Evolutionary conservation across 2,113 vertebrate species (phyloP).

Genomic region (Sturnira hondurensis): DNA sequence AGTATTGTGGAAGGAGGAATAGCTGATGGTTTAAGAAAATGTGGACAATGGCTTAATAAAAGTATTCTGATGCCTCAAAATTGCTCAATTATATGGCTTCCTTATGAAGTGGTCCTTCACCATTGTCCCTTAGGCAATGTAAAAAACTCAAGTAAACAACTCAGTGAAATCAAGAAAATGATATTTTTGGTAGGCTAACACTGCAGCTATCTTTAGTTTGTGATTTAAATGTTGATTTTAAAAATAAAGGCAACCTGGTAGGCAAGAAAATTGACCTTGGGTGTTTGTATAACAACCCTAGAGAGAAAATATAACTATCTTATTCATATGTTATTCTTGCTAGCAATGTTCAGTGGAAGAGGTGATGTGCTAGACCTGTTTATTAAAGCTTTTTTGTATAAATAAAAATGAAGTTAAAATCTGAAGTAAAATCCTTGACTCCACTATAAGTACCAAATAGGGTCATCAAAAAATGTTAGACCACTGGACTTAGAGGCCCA

Average conservation of each 20-base stretch:
- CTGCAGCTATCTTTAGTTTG: background rate
- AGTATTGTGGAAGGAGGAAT: background rate
- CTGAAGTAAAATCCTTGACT: background rate
- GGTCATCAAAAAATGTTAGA: background rate
- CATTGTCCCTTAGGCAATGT: constrained; percentile 10
- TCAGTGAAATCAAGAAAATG: constrained; percentile 43
- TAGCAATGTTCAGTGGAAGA: background rate
- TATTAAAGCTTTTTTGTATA: background rate
- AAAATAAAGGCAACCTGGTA: background rate
- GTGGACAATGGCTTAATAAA: constrained; percentile 24
- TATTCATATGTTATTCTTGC: background rate
- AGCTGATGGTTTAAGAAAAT: constrained; percentile 51
- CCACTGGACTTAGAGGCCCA: background rate
- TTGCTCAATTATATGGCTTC: constrained; percentile 37
- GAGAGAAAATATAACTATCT: background rate
- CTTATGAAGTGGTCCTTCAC: background rate
- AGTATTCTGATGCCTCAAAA: constrained; percentile 15
- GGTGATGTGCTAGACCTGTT: background rate
- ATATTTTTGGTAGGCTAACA: constrained; percentile 29
- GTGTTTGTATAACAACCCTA: background rate
- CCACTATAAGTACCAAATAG: background rate
- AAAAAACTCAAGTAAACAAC: constrained; percentile 46
- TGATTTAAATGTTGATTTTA: constrained; percentile 32
- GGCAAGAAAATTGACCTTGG: background rate
- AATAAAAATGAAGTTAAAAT: background rate